Evolutionary conservation across 2,797 vertebrate genomes (phyloP).

Genomic region (Semotilus atromaculatus): DNA sequence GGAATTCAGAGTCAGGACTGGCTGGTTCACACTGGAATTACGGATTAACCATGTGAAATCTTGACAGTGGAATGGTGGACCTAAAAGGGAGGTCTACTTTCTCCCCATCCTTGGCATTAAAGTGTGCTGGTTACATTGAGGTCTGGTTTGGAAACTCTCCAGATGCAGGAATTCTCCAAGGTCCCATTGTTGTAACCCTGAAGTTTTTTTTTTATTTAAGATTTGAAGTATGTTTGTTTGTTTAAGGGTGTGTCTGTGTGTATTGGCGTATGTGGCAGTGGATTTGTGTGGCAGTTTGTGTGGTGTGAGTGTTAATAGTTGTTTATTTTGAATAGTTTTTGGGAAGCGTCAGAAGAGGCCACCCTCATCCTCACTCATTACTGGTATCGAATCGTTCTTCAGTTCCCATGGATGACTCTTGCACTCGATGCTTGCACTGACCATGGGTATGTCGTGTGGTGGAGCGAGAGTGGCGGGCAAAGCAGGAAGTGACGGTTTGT

Average conservation of each 20-base stretch:
- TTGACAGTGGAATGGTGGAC: constrained; percentile 25
- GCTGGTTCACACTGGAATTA: constrained; percentile 66
- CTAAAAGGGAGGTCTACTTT: constrained; percentile 38
- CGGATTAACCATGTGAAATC: constrained; percentile 21
- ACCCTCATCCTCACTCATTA: constrained; percentile 77
- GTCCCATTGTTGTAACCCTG: constrained; percentile 22
- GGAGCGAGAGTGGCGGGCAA: constrained; percentile 84
- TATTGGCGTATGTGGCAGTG: constrained; percentile 47
- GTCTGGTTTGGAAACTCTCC: constrained; percentile 47
- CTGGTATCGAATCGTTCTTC: constrained; percentile 83
- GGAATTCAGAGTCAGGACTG: constrained; percentile 43
- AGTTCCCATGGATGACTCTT: constrained; percentile 72
- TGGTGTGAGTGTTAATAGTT: constrained; percentile 64
- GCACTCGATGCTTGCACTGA: constrained; percentile 89
- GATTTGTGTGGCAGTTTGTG: constrained; percentile 61
- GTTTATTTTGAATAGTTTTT: constrained; percentile 56
- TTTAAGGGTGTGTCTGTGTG: constrained; percentile 42
- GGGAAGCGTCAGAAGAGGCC: constrained; percentile 51
- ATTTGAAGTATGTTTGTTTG: constrained; percentile 47
- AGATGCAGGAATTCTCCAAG: constrained; percentile 37
- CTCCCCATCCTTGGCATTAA: constrained; percentile 68
- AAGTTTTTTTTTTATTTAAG: constrained; percentile 55
- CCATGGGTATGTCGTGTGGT: constrained; percentile 83
- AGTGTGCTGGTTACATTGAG: constrained; percentile 56
- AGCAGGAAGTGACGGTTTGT: constrained; percentile 86